phyloP scores from a whole-genome alignment of 2,888 invertebrate species.

The Perizoma affinitatum region DNA sequence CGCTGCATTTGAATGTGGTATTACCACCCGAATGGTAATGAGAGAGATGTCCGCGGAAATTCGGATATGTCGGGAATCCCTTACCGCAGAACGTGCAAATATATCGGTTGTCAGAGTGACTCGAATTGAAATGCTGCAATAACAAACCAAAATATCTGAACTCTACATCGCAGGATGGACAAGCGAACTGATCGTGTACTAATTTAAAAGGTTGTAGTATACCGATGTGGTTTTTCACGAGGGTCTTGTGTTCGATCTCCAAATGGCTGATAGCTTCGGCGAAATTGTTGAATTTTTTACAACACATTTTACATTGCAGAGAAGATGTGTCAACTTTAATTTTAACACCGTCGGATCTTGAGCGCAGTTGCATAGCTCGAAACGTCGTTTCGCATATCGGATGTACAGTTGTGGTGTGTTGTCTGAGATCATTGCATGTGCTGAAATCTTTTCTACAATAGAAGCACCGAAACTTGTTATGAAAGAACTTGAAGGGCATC shows the following conservation, averaged over 20 bases:
- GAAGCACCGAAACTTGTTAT: conserved; percentile 68
- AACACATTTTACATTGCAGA: conserved; percentile 37
- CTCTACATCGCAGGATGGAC: conserved; percentile 22
- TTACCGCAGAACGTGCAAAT: conserved; percentile 33
- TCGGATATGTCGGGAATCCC: conserved; percentile 8
- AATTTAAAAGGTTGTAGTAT: conserved; percentile 28
- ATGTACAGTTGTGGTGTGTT: conserved; percentile 62
- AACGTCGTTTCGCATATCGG: conserved; percentile 62
- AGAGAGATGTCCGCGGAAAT: conserved; percentile 20
- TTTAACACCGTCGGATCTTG: conserved; percentile 59
- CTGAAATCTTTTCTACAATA: conserved; percentile 69
- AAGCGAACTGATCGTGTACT: conserved; percentile 29
- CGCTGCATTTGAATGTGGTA: conserved; percentile 16
- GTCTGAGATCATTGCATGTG: conserved; percentile 60
- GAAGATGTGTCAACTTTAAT: conserved; percentile 62
- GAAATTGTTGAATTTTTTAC: conserved; percentile 20
- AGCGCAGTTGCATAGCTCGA: conserved; percentile 61
- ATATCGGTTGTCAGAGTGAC: conserved; percentile 22
- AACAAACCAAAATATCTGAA: conserved; percentile 27
- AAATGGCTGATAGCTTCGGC: conserved; percentile 29
- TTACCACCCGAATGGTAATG: conserved; percentile 15
- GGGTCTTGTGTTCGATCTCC: conserved; percentile 35
- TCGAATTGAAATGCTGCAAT: conserved; percentile 23
- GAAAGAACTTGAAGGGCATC: conserved; percentile 68
- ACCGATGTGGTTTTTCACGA: conserved; percentile 10